phyloP scores from a whole-genome alignment of 1,140 invertebrate genomes.

The Neodiprion lecontei region DNA sequence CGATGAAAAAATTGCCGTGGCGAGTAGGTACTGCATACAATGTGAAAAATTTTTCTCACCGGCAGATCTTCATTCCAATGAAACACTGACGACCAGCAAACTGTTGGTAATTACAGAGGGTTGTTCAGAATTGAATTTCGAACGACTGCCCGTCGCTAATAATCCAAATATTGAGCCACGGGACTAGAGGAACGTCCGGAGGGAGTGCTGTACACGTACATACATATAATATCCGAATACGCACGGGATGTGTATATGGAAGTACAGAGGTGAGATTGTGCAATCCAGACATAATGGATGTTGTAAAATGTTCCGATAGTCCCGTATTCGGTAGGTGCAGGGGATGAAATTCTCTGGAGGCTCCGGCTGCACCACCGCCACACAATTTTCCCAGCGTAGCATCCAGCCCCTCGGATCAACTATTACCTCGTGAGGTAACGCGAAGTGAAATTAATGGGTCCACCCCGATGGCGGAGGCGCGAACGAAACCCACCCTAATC shows the following conservation, averaged over 20 bases:
- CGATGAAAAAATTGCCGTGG: too few relatives aligned
- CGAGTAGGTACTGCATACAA: too few relatives aligned
- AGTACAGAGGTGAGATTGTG: background rate
- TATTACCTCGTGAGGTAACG: constrained; percentile 11
- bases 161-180: constrained; percentile 5
- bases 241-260: background rate
- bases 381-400: background rate
- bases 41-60: too few relatives aligned
- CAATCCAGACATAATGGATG: constrained; percentile 14
- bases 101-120: background rate
- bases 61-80: background rate
- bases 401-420: constrained; percentile 6
- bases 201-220: background rate
- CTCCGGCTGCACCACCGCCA: background rate
- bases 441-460: constrained; percentile 18
- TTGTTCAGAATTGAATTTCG: constrained; percentile 3
- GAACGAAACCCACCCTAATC: constrained; percentile 1
- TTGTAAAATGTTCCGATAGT: constrained; percentile 12
- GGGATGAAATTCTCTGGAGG: constrained; percentile 17
- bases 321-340: background rate
- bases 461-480: constrained; percentile 4
- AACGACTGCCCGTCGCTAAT: background rate
- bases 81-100: background rate
- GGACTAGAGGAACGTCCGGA: background rate
- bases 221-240: background rate